Evolutionary conservation across 2,113 vertebrate species (phyloP).

Genomic region (Calidris pygmaea): DNA sequence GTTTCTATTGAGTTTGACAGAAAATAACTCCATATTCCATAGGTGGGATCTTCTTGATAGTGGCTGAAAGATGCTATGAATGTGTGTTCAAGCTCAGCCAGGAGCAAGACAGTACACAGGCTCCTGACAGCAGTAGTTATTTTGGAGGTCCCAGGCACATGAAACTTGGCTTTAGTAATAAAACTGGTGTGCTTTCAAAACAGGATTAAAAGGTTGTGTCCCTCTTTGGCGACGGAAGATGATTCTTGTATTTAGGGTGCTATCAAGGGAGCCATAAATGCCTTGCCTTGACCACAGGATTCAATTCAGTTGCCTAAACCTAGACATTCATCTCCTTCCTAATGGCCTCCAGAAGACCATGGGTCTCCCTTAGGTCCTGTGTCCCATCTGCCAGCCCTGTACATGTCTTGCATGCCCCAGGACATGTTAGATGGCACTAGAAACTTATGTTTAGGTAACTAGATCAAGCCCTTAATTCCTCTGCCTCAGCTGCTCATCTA

Average conservation of each 20-base stretch:
- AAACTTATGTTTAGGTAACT: not conserved
- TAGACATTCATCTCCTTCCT: not conserved
- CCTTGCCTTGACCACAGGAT: not conserved
- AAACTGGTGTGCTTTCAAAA: not conserved
- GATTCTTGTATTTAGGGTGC: not conserved
- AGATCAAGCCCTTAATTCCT: conserved; percentile 1
- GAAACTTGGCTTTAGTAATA: not conserved
- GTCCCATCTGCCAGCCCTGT: not conserved
- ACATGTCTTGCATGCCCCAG: not conserved
- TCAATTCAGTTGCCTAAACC: not conserved
- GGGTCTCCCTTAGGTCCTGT: not conserved
- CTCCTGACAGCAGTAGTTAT: not conserved
- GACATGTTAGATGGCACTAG: not conserved
- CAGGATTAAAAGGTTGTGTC: not conserved
- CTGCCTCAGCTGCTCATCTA: not conserved
- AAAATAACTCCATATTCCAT: not conserved
- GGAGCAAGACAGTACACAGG: not conserved
- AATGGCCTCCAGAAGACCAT: not conserved
- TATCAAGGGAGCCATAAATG: not conserved
- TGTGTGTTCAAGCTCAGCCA: not conserved
- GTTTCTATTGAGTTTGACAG: not conserved
- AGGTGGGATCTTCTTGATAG: not conserved
- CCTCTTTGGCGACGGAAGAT: not conserved
- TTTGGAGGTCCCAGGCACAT: not conserved
- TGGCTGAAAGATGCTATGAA: not conserved